Conservation (phyloP, 1,140 invertebrate species). For the Sminthurides bifidus region DNA sequence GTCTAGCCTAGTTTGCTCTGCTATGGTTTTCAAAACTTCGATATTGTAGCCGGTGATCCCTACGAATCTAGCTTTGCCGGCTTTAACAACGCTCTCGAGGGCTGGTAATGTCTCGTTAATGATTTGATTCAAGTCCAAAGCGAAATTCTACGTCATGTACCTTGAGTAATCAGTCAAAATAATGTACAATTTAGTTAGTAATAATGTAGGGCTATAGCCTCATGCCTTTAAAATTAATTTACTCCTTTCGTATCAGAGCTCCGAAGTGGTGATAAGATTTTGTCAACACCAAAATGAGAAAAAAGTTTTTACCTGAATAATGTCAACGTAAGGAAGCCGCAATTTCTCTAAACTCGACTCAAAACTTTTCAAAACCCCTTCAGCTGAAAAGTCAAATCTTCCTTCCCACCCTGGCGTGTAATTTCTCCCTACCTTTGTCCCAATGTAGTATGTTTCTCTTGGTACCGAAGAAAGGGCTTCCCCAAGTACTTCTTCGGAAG, state of each 20-base stretch:
- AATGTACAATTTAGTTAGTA: no score
- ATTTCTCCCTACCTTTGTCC: slow-evolving; percentile 68
- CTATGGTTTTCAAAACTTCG: slow-evolving; percentile 55
- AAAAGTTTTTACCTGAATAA: slow-evolving; percentile 78
- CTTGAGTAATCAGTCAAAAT: neutral
- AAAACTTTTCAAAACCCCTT: slow-evolving; percentile 61
- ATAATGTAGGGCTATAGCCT: no score
- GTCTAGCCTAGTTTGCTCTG: slow-evolving; percentile 55
- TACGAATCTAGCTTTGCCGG: slow-evolving; percentile 68
- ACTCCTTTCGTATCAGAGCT: no score
- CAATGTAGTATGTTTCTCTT: slow-evolving; percentile 71
- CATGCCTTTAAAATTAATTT: no score
- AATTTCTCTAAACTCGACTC: slow-evolving; percentile 61
- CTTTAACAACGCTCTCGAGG: slow-evolving; percentile 49
- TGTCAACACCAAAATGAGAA: no score
- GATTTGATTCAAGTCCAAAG: slow-evolving; percentile 1
- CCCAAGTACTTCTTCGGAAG: slow-evolving; percentile 64
- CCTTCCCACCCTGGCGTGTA: slow-evolving; percentile 57
- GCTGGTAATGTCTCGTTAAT: slow-evolving; percentile 75
- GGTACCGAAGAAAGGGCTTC: slow-evolving; percentile 70
- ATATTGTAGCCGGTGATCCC: slow-evolving; percentile 81
- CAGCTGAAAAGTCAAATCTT: slow-evolving; percentile 78
- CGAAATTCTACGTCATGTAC: slow-evolving; percentile 21
- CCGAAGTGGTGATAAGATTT: no score
- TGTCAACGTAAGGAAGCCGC: slow-evolving; percentile 69